A percentile compares a stretch with the other conserved stretches of the same genome.
phyloP scores from a whole-genome alignment of 2,888 invertebrate genomes.

The Elegia similella region DNA sequence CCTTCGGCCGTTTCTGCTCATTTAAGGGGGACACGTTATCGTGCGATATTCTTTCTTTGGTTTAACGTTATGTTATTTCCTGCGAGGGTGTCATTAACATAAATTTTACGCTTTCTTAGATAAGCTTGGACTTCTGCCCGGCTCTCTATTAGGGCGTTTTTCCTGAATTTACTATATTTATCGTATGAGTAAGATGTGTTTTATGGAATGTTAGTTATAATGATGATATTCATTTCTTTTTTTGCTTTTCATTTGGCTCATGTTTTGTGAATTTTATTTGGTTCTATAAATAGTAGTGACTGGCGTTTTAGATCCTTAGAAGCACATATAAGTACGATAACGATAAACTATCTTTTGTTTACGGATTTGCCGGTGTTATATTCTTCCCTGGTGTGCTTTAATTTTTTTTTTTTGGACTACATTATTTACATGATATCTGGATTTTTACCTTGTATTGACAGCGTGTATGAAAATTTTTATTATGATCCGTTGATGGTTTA shows the following conservation, averaged over 20 bases:
- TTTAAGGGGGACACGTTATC: slow-evolving; percentile 63
- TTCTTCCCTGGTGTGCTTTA: too few species aligned
- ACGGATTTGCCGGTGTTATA: too few species aligned
- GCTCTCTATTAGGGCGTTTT: slow-evolving; percentile 56
- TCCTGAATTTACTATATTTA: slow-evolving; percentile 54
- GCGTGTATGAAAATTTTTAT: too few species aligned
- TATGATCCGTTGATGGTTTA: too few species aligned
- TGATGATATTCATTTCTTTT: slow-evolving; percentile 11
- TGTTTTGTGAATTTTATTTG: not conserved
- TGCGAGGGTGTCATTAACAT: slow-evolving; percentile 66
- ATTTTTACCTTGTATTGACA: too few species aligned
- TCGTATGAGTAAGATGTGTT: slow-evolving; percentile 43
- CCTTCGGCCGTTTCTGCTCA: slow-evolving; percentile 38
- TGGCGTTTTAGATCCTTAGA: not conserved
- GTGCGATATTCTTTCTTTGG: slow-evolving; percentile 53
- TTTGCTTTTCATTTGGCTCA: not conserved
- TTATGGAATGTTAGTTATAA: slow-evolving; percentile 29
- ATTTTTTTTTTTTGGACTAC: too few species aligned
- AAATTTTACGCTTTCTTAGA: slow-evolving; percentile 69
- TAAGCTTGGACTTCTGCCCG: slow-evolving; percentile 64
- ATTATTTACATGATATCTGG: too few species aligned
- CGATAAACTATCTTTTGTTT: too few species aligned
- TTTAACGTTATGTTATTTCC: slow-evolving; percentile 64
- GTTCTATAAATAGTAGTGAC: not conserved
- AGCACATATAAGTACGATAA: too few species aligned